A percentile compares a stretch with the other conserved stretches of the same genome.
phyloP scores from a whole-genome alignment of 2,888 invertebrate species.

The Charanyca ferruginea region DNA sequence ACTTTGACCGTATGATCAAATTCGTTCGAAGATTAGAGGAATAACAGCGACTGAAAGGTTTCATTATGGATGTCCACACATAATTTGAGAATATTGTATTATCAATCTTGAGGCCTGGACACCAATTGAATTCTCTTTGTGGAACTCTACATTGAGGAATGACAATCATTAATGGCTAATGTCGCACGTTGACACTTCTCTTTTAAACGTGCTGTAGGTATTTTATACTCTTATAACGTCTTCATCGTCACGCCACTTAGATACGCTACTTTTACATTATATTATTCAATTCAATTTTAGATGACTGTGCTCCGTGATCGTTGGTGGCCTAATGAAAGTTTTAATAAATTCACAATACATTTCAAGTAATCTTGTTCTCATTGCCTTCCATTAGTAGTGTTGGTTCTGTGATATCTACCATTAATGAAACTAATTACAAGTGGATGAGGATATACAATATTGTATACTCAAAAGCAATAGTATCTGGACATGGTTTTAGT shows the following conservation, averaged over 20 bases:
- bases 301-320: conserved; percentile 64
- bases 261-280: conserved; percentile 70
- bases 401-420: neutral
- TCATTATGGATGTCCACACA: neutral
- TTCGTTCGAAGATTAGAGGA: too few species aligned
- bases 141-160: conserved; percentile 74
- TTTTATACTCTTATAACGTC: conserved; percentile 62
- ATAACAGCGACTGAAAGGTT: neutral
- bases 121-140: conserved; percentile 64
- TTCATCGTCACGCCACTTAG: conserved; percentile 70
- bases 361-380: conserved; percentile 20
- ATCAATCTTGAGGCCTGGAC: conserved; percentile 8
- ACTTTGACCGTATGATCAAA: neutral
- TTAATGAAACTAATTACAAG: conserved; percentile 7
- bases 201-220: conserved; percentile 59
- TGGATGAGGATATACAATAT: conserved; percentile 6
- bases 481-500: neutral
- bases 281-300: conserved; percentile 65
- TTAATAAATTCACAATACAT: conserved; percentile 34
- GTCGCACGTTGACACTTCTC: conserved; percentile 63
- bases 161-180: conserved; percentile 59
- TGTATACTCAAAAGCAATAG: neutral
- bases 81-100: conserved; percentile 7
- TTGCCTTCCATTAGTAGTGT: conserved; percentile 28
- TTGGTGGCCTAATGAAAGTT: conserved; percentile 69